Evolutionary conservation across 2,888 invertebrate genomes (phyloP), one percentile per base, ranked within the genome.

Genomic region (Pseudolycoriella hygida): DNA sequence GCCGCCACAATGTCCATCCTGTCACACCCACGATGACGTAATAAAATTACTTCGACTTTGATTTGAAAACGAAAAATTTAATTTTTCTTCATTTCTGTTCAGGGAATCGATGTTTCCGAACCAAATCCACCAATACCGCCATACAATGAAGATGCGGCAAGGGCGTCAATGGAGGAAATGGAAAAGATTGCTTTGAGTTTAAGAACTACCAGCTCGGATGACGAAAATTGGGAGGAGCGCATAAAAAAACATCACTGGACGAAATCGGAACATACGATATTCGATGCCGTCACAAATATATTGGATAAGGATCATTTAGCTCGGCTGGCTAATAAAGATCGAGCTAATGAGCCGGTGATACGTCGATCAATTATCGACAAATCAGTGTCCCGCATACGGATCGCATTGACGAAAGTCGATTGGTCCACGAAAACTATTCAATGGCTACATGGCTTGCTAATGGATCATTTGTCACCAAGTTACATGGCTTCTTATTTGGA

Each of bases 401-500:
- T 76, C 51, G 67, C 77, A n/a, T 64, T 86, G 49, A 76, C 80
- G 0, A 70, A 73, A 3, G 69, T 80, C 10, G 67, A 71, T n/a
- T 87, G 85, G 85, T 82, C 86, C 53, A 60, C 71, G 18, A 73
- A 76, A 51, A 62, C 80, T 18, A 72, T 76, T 1, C 81, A 84
- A 52, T 88, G 88, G 88, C 60, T 88, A 30, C 86, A 88, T 60
- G 66, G 71, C 38, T 59, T 80, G 10, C 59, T 87, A 6, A 69
- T 84, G 52, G 82, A 85, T 49, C 67, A 74, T 54, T 62, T 85
- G 40, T 76, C 73, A 43, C 68, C 71, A 15, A 68, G 71, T 4
- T 79, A 80, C 57, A 68, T 86, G 52, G 73, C 76, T 1, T 74
- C 76, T 6, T 87, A 87, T 61, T 66, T 86, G 15, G 85, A 87